Percentiles rank a stretch among this genome's conserved stretches.
phyloP scores from a whole-genome alignment of 1,140 invertebrate species.

The Riptortus pedestris region DNA sequence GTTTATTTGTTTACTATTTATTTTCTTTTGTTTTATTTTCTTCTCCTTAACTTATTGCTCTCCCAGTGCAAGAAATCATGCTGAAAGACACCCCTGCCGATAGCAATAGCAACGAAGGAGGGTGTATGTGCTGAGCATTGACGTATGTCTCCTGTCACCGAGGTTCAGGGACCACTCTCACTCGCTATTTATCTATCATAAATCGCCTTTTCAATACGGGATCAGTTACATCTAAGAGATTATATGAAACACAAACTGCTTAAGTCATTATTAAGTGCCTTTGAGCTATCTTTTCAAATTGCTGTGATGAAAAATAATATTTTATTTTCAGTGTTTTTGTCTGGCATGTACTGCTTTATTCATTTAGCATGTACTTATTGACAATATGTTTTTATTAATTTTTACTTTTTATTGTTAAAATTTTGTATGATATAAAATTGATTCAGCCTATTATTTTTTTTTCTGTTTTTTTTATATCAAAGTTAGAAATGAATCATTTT shows the following conservation, averaged over 20 bases:
- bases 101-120: slow-evolving; percentile 76
- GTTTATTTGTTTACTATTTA: slow-evolving; percentile 21
- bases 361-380: no score
- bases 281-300: no score
- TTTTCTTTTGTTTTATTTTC: slow-evolving; percentile 39
- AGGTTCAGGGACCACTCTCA: slow-evolving; percentile 5
- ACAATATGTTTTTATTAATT: no score
- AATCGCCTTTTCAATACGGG: not conserved
- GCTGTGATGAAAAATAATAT: no score
- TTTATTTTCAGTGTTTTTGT: no score
- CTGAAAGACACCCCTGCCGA: slow-evolving; percentile 91
- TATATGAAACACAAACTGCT: not conserved
- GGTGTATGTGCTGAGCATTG: slow-evolving; percentile 72
- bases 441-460: no score
- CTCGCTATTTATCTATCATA: not conserved
- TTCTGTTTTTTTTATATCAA: no score
- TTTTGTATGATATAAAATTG: no score
- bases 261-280: not conserved
- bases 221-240: not conserved
- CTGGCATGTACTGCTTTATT: no score
- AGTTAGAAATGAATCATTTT: no score
- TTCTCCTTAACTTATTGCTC: slow-evolving; percentile 53
- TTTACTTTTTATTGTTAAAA: no score
- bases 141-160: slow-evolving; percentile 15
- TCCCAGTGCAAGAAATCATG: slow-evolving; percentile 94